Evolutionary conservation across 2,113 vertebrate species (phyloP), one percentile per base, ranked within the genome.

Genomic region (Trematomus loennbergii): DNA sequence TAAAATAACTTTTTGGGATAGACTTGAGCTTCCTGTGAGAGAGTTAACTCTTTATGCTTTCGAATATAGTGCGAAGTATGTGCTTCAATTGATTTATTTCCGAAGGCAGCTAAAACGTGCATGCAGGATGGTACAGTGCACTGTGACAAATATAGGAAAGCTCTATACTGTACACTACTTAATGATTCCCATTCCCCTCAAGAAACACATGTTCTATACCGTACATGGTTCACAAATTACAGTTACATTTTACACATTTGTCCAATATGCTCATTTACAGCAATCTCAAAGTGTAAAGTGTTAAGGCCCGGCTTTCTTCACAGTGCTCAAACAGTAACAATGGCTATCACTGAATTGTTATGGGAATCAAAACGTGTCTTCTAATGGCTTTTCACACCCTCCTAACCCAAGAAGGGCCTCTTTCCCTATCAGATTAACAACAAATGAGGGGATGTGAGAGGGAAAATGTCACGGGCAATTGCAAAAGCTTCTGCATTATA

Each of bases 241-340:
- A 43, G 66, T 76, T n/a, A 62, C 55, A 72, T 52, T 63, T 54
- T 15, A 54, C 36, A 61, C 25, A 50, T 74, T 73, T 72, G 16
- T 33, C 25, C 43, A 45, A 68, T 6, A 33, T 67, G 49, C 71
- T 65, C 43, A 67, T 84, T 81, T 66, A 46, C 69, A 80, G 22
- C 74, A 48, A 66, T 75, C 66, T 25, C 46, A 16, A 45, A 17
- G 72, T 85, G 12, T 61, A 60, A 88, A 76, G 53, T 20, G n/a
- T 29, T n/a, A 18, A 46, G 50, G 29, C 3, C 29, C 29, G 43
- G 66, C 18, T 68, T 40, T 40, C 36, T 40, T 63, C 48, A 43
- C 48, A 72, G 48, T 65, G 22, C 54, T 75, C n/a, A 33, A 5
- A 2, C 12, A 48, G 22, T 63, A 33, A 55, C 5, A 16, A 48